Conservation (phyloP, 2,113 vertebrate species). For the Diphyllodes magnificus region DNA sequence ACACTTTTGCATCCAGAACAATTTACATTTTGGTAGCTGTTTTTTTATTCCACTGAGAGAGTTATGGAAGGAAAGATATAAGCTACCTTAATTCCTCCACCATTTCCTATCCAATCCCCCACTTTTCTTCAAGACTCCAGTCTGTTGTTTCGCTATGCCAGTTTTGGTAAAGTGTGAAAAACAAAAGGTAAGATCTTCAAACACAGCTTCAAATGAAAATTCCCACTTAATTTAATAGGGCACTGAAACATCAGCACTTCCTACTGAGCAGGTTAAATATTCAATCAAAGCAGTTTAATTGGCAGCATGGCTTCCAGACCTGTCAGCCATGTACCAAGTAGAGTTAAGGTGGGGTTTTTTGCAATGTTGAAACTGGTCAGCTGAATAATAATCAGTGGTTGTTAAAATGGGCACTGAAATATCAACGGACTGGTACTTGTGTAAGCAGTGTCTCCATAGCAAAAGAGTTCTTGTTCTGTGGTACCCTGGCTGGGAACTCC, state of each 20-base stretch:
- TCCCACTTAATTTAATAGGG: background rate
- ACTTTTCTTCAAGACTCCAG: background rate
- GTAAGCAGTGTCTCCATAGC: background rate
- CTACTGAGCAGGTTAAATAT: background rate
- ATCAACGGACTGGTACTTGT: background rate
- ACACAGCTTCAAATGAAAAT: background rate
- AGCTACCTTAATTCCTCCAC: background rate
- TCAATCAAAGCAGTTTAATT: background rate
- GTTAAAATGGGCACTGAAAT: background rate
- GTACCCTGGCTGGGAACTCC: background rate
- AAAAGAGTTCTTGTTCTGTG: background rate
- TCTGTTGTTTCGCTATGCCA: background rate
- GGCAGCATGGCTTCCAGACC: background rate
- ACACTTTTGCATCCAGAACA: background rate
- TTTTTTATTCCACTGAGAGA: background rate
- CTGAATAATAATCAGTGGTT: background rate
- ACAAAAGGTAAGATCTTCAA: background rate
- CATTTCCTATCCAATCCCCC: background rate
- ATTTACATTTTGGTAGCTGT: background rate
- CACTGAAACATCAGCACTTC: background rate
- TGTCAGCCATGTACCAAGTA: background rate
- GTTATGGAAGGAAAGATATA: background rate
- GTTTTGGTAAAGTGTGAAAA: background rate
- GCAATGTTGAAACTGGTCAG: background rate
- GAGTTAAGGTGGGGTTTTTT: fast-evolving